Evolutionary conservation across 2,797 vertebrate genomes (phyloP).

Genomic region (Pangasius krempfi): DNA sequence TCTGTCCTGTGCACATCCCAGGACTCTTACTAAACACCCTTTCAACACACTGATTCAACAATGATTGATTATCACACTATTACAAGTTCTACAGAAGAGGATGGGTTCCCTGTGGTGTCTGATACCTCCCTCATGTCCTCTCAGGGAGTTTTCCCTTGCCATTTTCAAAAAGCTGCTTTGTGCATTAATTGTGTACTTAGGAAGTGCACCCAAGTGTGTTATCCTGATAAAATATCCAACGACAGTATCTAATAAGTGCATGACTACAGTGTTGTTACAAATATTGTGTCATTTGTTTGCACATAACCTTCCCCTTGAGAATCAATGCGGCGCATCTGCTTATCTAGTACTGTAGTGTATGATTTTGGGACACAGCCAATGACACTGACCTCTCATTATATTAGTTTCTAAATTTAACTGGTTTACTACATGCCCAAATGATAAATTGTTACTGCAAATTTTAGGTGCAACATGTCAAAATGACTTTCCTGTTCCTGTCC

Average conservation of each 20-base stretch:
- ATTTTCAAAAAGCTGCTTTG: neutral
- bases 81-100: neutral
- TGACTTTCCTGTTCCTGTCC: neutral
- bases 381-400: neutral
- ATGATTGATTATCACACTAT: neutral
- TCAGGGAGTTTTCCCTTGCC: neutral
- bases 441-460: neutral
- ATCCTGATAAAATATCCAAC: neutral
- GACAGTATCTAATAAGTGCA: neutral
- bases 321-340: neutral
- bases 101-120: neutral
- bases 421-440: neutral
- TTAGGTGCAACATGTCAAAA: neutral
- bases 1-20: neutral
- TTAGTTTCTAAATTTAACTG: neutral
- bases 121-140: neutral
- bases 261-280: neutral
- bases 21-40: neutral
- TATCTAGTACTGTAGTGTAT: neutral
- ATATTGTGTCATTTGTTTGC: neutral
- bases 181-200: neutral
- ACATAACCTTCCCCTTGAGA: neutral
- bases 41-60: neutral
- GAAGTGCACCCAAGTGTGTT: neutral
- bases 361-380: slow-evolving; percentile 6